Base-by-base conservation (phyloP, 2,888 invertebrate genomes). In the Oxycera nigricornis region DNA sequence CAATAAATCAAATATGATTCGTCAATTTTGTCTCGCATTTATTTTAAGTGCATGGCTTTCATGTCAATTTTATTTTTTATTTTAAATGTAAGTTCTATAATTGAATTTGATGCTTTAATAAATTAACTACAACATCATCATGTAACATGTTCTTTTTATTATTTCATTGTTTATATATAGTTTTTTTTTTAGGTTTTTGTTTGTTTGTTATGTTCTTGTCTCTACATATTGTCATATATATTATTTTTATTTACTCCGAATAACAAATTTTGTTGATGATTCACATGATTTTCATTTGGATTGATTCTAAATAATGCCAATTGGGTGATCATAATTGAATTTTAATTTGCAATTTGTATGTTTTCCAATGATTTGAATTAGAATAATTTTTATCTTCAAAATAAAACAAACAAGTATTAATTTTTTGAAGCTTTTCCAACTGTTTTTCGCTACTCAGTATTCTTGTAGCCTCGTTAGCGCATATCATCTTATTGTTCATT, bases 211-310 rank as follows among this genome's bases (percentile, higher is more conserved):
- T 59, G 26, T 62, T 22, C 31, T 62, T 31, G 17, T 68, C 28
- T 75, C 75, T 75, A 75, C 57, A 75, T 75, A 75, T 75, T 75
- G 75, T 75, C 75, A 75, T 75, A 73, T 73, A 61, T 59, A 68
- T 68, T 61, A 55, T 50, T 50, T 50, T 50, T 50, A 50, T 50
- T 50, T 50, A 9, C 20, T 50, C n/a, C n/a, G 6, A 11, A 35
- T 35, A 35, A 35, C 35, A 35, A 35, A 7, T 35, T 39, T 39
- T 39, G 7, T 7, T 39, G 11, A n/a, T n/a, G n/a, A n/a, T n/a
- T n/a, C n/a, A n/a, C n/a, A n/a, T n/a, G n/a, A n/a, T n/a, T n/a
- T n/a, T n/a, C n/a, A n/a, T n/a, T n/a, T n/a, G n/a, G n/a, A n/a
- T n/a, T n/a, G n/a, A n/a, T n/a, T n/a, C n/a, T n/a, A n/a, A n/a